A percentile compares a stretch with the other conserved stretches of the same genome.
Conservation (phyloP, 1,140 invertebrate species). For the Bombus pyrosoma region DNA sequence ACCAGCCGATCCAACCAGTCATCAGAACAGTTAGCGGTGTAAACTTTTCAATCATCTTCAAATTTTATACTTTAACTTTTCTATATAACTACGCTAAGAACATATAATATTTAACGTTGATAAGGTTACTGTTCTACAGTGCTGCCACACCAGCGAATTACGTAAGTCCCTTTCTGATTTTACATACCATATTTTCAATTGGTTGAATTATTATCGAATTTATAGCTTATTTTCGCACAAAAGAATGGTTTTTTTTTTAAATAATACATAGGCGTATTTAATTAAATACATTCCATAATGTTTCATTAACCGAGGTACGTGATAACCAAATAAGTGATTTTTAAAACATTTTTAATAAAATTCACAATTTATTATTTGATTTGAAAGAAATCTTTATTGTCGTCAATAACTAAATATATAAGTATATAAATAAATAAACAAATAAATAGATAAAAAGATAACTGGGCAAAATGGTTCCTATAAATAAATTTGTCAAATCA, state of each 20-base stretch:
- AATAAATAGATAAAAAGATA: background rate
- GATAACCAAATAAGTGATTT: background rate
- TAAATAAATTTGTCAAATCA: background rate
- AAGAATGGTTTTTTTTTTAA: background rate
- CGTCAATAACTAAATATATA: background rate
- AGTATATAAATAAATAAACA: background rate
- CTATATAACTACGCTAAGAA: background rate
- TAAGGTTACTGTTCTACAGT: background rate
- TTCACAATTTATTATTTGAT: background rate
- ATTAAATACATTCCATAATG: background rate
- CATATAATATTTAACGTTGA: background rate
- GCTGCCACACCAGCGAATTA: background rate
- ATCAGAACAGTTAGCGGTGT: rapidly evolving
- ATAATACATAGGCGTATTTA: no score
- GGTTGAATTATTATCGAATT: background rate
- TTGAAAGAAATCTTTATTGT: background rate
- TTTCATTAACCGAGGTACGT: background rate
- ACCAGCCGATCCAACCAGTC: rapidly evolving
- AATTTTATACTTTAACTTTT: background rate
- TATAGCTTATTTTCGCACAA: background rate
- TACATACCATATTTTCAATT: background rate
- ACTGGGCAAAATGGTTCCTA: background rate
- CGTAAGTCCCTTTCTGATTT: background rate
- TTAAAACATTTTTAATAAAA: background rate
- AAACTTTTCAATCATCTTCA: background rate